Evolutionary conservation across 2,113 vertebrate species (phyloP).

Genomic region (Corythornis vintsioides): DNA sequence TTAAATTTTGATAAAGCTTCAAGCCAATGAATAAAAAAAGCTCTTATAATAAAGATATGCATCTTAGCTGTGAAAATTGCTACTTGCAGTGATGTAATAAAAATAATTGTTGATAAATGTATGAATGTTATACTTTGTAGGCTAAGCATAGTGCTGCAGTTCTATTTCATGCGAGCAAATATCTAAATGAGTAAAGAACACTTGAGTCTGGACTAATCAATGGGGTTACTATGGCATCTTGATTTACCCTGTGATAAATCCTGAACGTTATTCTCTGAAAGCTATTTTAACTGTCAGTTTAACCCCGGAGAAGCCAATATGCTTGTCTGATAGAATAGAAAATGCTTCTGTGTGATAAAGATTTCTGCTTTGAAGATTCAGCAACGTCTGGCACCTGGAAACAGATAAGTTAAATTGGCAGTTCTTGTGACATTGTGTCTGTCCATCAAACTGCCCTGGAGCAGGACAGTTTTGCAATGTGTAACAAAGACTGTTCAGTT

Average conservation of each 20-base stretch:
- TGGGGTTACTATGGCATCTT: neutral
- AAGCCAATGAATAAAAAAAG: neutral
- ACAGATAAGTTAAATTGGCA: neutral
- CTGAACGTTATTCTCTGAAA: neutral
- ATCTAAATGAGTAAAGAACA: neutral
- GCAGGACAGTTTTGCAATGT: neutral
- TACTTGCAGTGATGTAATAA: neutral
- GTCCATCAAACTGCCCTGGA: neutral
- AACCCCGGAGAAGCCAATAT: neutral
- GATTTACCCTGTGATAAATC: neutral
- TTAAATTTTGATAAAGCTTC: neutral
- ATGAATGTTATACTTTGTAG: neutral
- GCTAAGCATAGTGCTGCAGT: neutral
- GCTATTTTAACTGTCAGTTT: neutral
- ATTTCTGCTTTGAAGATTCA: neutral
- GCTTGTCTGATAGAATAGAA: neutral
- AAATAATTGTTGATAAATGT: neutral
- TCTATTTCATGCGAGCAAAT: neutral
- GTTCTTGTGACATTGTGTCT: neutral
- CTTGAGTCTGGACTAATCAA: neutral
- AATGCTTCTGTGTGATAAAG: neutral
- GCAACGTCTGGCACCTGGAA: neutral
- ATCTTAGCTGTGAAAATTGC: neutral
- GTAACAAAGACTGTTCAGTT: neutral
- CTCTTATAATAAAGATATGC: neutral